A percentile compares a stretch with the other conserved stretches of the same genome.
phyloP scores from a whole-genome alignment of 2,113 vertebrate genomes.

The Anoura caudifer region DNA sequence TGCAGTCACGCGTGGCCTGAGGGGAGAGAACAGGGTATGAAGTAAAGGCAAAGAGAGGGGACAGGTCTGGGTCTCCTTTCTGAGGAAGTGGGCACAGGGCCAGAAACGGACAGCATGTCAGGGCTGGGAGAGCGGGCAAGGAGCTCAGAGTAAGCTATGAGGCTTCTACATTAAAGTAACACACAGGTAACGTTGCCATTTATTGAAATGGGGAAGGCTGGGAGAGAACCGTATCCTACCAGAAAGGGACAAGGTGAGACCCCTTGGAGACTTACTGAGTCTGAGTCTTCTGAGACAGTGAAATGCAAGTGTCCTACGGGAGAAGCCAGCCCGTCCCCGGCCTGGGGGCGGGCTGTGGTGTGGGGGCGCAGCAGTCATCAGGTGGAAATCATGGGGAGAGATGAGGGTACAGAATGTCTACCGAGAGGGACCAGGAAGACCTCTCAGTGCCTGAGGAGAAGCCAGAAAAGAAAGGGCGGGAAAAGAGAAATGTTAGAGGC shows the following conservation, averaged over 20 bases:
- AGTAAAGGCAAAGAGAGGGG: neutral
- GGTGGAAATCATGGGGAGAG: neutral
- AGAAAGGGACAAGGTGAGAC: neutral
- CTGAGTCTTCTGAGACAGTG: neutral
- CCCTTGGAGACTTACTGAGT: neutral
- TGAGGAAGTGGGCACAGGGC: neutral
- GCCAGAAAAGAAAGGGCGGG: neutral
- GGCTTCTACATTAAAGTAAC: neutral
- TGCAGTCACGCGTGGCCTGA: neutral
- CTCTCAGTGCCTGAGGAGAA: neutral
- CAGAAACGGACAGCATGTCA: fast-evolving
- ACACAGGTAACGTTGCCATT: no score
- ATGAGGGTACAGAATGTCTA: neutral
- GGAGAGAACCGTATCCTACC: neutral
- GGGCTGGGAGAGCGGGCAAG: neutral
- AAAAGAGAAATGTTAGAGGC: neutral
- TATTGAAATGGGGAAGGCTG: neutral
- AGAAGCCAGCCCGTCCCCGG: neutral
- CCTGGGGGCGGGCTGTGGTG: fast-evolving
- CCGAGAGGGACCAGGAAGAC: neutral
- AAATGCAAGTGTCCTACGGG: neutral
- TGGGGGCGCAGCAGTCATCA: neutral
- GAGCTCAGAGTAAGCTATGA: neutral
- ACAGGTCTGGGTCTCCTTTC: neutral
- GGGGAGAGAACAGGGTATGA: neutral